These are phyloP conservation scores for Athetis lepigone DNA, from an alignment of 2,888 invertebrate species.

Conservation along the genomic window DNA sequence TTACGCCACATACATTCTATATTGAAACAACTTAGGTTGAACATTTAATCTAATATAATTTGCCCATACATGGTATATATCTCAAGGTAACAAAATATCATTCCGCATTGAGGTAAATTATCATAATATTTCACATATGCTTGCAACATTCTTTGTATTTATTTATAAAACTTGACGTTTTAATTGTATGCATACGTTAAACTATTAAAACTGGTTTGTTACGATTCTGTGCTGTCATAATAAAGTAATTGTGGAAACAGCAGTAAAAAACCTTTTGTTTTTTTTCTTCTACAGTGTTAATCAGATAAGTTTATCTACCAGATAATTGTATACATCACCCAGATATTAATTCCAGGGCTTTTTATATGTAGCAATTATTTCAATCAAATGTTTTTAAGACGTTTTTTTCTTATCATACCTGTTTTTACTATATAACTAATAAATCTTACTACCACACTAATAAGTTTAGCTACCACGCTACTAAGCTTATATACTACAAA, in stretches of 20 bases:
- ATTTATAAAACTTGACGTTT: slow-evolving; percentile 27
- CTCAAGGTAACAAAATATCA: slow-evolving; percentile 40
- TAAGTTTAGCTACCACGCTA: no score
- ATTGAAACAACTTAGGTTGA: slow-evolving; percentile 18
- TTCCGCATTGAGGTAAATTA: slow-evolving; percentile 46
- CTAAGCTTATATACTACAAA: no score
- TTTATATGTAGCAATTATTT: no score
- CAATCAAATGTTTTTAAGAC: no score
- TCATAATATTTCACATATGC: slow-evolving; percentile 44
- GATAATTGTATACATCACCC: no score
- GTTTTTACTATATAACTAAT: no score
- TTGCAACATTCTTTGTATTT: slow-evolving; percentile 35
- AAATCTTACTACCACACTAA: no score
- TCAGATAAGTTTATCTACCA: neutral
- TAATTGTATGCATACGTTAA: slow-evolving; percentile 14
- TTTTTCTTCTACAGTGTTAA: no score
- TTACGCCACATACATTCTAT: no score
- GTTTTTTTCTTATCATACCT: no score
- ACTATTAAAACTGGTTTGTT: neutral
- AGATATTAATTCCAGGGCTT: no score
- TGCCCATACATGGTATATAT: slow-evolving; percentile 22
- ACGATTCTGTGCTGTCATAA: neutral
- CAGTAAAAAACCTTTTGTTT: neutral
- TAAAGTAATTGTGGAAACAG: no score
- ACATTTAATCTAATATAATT: slow-evolving; percentile 27